Percentiles rank a stretch among this genome's conserved stretches.
These are phyloP conservation scores for Aradophagus sp. DNA, from an alignment of 1,140 invertebrate species.

Conservation along the genomic window DNA sequence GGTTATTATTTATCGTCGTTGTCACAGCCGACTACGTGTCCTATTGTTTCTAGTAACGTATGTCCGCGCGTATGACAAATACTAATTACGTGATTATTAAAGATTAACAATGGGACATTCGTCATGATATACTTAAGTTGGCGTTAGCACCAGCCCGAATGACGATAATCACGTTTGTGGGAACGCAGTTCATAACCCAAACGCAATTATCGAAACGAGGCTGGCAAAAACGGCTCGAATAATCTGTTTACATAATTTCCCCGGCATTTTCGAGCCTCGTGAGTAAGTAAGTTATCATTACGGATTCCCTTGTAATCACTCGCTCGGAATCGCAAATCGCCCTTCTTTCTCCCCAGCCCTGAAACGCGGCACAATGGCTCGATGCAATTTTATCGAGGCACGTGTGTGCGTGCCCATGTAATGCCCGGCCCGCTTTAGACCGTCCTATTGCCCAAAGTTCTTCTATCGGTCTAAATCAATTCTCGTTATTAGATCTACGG, in stretches of 20 bases:
- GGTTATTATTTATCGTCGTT: constrained; percentile 23
- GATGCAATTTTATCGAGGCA: constrained; percentile 46
- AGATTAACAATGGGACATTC: constrained; percentile 16
- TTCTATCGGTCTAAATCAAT: constrained; percentile 30
- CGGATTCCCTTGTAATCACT: constrained; percentile 33
- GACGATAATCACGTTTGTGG: constrained; percentile 1
- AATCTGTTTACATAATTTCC: constrained; percentile 35
- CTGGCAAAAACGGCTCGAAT: constrained; percentile 1
- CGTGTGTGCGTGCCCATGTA: constrained; percentile 25
- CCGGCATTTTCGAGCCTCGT: constrained; percentile 10
- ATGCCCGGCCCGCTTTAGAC: constrained; percentile 11
- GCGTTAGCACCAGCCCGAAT: not conserved
- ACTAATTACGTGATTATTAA: constrained; percentile 25
- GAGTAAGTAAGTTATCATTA: constrained; percentile 32
- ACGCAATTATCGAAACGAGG: not conserved
- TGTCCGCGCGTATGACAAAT: constrained; percentile 13
- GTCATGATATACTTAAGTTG: constrained; percentile 9
- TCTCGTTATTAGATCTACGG: constrained; percentile 34
- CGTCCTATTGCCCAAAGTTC: constrained; percentile 28
- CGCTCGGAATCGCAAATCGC: constrained; percentile 24
- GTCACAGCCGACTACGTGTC: constrained; percentile 2
- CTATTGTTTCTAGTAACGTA: constrained; percentile 14
- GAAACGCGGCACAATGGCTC: constrained; percentile 34
- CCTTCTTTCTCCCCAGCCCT: constrained; percentile 28
- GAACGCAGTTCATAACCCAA: not conserved